Percentiles rank a stretch among this genome's conserved stretches.
Conservation (phyloP, 2,888 invertebrate species). For the Coelopa pilipes region DNA sequence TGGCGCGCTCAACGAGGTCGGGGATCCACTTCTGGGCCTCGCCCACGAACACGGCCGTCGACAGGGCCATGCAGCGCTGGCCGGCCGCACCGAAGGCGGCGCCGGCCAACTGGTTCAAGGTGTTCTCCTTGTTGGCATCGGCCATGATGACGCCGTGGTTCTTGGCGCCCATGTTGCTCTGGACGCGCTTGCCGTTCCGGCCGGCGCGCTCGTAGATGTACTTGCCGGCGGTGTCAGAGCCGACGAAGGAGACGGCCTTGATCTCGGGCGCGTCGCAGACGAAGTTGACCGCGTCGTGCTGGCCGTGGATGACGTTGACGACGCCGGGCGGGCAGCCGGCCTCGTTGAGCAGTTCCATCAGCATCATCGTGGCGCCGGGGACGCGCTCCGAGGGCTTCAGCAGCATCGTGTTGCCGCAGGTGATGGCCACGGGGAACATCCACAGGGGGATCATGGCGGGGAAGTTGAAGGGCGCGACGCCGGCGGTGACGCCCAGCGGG, state of each 20-base stretch:
- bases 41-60: conserved; percentile 71
- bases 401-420: conserved; percentile 94
- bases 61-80: conserved; percentile 98
- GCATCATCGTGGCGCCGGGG: conserved; percentile 94
- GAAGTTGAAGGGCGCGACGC: conserved; percentile 98
- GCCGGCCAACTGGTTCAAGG: conserved; percentile 89
- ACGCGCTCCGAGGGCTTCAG: conserved; percentile 98
- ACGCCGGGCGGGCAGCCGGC: conserved; percentile 97
- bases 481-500: conserved; percentile 88
- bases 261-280: conserved; percentile 97
- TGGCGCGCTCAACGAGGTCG: conserved; percentile 85
- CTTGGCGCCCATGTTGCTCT: conserved; percentile 99
- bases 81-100: conserved; percentile 99
- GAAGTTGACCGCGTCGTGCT: conserved; percentile 94
- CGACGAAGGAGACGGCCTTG: conserved; percentile 97
- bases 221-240: conserved; percentile 94
- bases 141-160: conserved; percentile 98
- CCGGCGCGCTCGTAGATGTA: conserved; percentile 95
- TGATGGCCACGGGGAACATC: conserved; percentile 87
- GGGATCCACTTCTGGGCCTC: conserved; percentile 94
- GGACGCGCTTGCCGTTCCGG: conserved; percentile 92
- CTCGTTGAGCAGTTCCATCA: conserved; percentile 91
- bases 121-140: conserved; percentile 97
- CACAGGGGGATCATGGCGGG: conserved; percentile 99
- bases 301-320: conserved; percentile 96